Conservation (phyloP, 2,888 invertebrate genomes). For the Eulithis prunata region DNA sequence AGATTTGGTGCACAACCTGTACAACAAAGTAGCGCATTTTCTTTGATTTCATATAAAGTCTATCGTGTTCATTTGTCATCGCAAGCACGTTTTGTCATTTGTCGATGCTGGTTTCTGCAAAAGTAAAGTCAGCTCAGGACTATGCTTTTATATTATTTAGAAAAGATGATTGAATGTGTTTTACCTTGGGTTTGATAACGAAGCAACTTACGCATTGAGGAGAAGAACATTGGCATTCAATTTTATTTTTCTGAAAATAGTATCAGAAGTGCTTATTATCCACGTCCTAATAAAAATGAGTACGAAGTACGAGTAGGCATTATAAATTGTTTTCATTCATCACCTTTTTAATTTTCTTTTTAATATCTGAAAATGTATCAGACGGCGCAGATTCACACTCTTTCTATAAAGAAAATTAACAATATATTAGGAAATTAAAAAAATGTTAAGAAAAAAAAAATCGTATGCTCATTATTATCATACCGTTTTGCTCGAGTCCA, state of each 20-base stretch:
- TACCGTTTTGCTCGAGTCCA: slow-evolving; percentile 7
- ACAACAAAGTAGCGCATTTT: slow-evolving; percentile 12
- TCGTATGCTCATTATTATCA: background rate
- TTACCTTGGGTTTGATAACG: slow-evolving; percentile 18
- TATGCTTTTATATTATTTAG: background rate
- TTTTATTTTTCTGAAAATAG: slow-evolving; percentile 20
- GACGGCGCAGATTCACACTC: slow-evolving; percentile 3
- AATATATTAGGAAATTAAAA: background rate
- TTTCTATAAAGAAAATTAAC: background rate
- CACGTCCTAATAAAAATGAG: too few relatives aligned
- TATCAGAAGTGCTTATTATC: background rate
- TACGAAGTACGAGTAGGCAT: too few relatives aligned
- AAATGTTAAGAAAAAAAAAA: background rate
- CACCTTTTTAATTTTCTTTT: slow-evolving; percentile 15
- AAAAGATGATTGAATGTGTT: background rate
- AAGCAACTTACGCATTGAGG: slow-evolving; percentile 20
- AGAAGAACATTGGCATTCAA: slow-evolving; percentile 13
- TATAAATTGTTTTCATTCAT: background rate
- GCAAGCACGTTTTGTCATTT: slow-evolving; percentile 1
- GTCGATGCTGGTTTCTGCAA: slow-evolving; percentile 16
- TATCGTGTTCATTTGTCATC: slow-evolving; percentile 1
- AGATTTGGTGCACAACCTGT: slow-evolving; percentile 5
- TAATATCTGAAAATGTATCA: slow-evolving; percentile 2
- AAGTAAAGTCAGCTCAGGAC: background rate
- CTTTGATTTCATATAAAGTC: background rate